These are phyloP conservation scores for Idris sp. DNA, from an alignment of 1,140 invertebrate species.

Conservation along the genomic window DNA sequence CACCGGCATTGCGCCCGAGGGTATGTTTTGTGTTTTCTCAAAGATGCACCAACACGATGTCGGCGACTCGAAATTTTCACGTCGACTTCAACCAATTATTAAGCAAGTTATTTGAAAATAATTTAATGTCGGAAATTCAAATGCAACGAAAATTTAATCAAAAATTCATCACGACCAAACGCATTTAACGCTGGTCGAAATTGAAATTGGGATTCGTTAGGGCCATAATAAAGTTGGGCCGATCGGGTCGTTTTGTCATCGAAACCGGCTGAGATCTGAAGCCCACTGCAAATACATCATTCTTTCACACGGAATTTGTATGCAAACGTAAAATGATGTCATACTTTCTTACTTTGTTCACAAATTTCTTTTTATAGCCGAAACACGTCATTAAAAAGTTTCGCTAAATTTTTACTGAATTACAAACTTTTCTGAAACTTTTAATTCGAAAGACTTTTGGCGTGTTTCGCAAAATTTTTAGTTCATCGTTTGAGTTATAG, in stretches of 20 bases:
- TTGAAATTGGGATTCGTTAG: slow-evolving; percentile 60
- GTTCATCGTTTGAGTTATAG: too few relatives aligned
- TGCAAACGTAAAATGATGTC: too few relatives aligned
- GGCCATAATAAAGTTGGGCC: slow-evolving; percentile 47
- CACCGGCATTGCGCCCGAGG: slow-evolving; percentile 53
- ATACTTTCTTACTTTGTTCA: slow-evolving; percentile 5
- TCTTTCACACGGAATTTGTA: too few relatives aligned
- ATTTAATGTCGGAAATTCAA: slow-evolving; percentile 55
- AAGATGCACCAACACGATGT: slow-evolving; percentile 52
- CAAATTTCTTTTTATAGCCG: slow-evolving; percentile 5
- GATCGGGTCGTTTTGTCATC: slow-evolving; percentile 29
- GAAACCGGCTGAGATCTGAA: slow-evolving; percentile 12
- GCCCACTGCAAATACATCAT: slow-evolving; percentile 14
- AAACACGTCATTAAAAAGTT: slow-evolving; percentile 29
- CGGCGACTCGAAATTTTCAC: slow-evolving; percentile 34
- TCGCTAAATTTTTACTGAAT: not conserved
- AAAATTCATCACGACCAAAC: slow-evolving; percentile 55
- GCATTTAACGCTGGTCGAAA: slow-evolving; percentile 41
- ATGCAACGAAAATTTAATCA: slow-evolving; percentile 60
- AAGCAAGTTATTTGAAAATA: slow-evolving; percentile 51
- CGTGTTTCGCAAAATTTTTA: slow-evolving; percentile 12
- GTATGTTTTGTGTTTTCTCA: slow-evolving; percentile 61
- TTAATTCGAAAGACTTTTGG: slow-evolving; percentile 23
- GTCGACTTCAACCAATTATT: slow-evolving; percentile 53
- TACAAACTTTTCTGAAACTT: not conserved